Evolutionary conservation across 2,888 invertebrate genomes (phyloP).

Genomic region (Escarpia spicata): DNA sequence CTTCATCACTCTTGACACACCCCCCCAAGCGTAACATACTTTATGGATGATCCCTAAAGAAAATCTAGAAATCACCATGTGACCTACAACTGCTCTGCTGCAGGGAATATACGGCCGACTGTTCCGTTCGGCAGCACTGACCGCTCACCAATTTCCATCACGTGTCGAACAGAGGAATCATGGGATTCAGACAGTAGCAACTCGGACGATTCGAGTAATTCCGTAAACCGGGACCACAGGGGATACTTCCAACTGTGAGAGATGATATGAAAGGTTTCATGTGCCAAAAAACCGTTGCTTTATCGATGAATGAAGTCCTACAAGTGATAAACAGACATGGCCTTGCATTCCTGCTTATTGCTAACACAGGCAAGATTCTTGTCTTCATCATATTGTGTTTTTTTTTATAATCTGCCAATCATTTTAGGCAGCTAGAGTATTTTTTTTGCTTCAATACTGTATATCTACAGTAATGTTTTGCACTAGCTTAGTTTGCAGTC

Average conservation of each 20-base stretch:
- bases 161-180: not conserved
- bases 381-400: not conserved
- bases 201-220: not conserved
- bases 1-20: no score
- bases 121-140: not conserved
- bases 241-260: constrained; percentile 9
- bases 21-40: no score
- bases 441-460: no score
- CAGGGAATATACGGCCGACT: not conserved
- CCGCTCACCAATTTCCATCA: not conserved
- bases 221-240: not conserved
- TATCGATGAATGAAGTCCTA: not conserved
- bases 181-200: not conserved
- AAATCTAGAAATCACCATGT: no score
- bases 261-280: not conserved
- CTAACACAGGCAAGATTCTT: not conserved
- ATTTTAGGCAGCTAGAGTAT: no score
- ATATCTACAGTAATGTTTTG: no score
- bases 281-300: not conserved
- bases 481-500: no score
- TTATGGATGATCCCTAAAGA: no score
- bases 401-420: no score
- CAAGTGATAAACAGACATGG: not conserved
- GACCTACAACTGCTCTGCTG: not conserved
- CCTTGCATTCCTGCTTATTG: not conserved